Percentiles rank a stretch among this genome's conserved stretches.
Evolutionary conservation across 1,140 invertebrate genomes (phyloP).

Genomic region (Kradibia gibbosae): DNA sequence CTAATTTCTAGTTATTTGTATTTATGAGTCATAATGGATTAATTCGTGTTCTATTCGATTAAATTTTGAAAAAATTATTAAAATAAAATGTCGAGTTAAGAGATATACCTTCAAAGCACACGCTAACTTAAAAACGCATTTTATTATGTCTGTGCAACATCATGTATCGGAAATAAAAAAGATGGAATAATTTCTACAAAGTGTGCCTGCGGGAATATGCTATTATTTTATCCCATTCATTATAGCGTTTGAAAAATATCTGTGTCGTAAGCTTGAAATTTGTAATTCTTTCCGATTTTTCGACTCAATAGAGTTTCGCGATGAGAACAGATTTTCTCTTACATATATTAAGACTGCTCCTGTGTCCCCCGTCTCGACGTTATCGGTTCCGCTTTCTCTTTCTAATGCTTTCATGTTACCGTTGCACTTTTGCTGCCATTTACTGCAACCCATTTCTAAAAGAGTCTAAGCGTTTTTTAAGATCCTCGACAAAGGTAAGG

Average conservation of each 20-base stretch:
- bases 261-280: slow-evolving; percentile 29
- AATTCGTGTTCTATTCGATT: too few species aligned
- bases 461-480: slow-evolving; percentile 50
- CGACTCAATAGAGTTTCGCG: slow-evolving; percentile 15
- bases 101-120: neutral
- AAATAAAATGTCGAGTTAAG: neutral
- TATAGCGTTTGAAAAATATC: slow-evolving; percentile 9
- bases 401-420: neutral
- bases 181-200: slow-evolving; percentile 33
- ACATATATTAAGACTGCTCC: slow-evolving; percentile 47
- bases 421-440: neutral
- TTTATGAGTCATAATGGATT: too few species aligned
- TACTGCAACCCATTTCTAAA: neutral
- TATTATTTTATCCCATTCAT: slow-evolving; percentile 27
- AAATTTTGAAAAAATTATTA: too few species aligned
- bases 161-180: neutral
- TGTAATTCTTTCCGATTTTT: slow-evolving; percentile 27
- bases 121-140: slow-evolving; percentile 2
- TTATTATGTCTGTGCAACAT: neutral
- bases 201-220: neutral
- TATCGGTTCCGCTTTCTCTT: neutral
- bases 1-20: too few species aligned
- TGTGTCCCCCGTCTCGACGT: slow-evolving; percentile 24
- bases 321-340: slow-evolving; percentile 42
- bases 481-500: slow-evolving; percentile 20